A percentile compares a stretch with the other conserved stretches of the same genome.
Evolutionary conservation across 2,888 invertebrate genomes (phyloP).

Genomic region (Coremacera marginata): DNA sequence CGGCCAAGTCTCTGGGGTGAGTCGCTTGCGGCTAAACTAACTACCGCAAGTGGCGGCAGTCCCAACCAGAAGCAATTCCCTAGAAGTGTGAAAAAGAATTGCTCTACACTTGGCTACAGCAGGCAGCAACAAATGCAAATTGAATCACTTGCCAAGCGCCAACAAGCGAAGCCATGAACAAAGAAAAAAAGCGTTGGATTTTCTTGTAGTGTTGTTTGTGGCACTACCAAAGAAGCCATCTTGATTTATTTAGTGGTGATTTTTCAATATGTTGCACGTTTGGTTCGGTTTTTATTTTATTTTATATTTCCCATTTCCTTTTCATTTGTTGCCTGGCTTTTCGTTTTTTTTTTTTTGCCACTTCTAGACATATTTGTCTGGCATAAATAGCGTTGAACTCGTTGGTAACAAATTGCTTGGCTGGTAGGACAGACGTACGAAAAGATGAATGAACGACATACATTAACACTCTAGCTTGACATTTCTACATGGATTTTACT

Average conservation of each 20-base stretch:
- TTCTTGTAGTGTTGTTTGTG: background rate
- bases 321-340: background rate
- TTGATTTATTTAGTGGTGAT: slow-evolving; percentile 43
- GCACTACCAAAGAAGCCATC: slow-evolving; percentile 17
- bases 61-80: no score
- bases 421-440: no score
- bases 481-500: no score
- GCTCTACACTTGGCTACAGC: background rate
- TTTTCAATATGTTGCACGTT: slow-evolving; percentile 27
- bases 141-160: slow-evolving; percentile 28
- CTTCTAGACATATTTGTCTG: background rate
- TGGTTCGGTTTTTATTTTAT: background rate
- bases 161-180: background rate
- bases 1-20: background rate
- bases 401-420: no score
- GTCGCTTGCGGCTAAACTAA: no score
- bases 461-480: no score
- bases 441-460: no score
- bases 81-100: background rate
- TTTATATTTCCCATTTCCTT: background rate
- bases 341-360: background rate
- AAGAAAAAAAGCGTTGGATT: background rate
- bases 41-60: background rate
- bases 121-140: slow-evolving; percentile 33
- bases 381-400: background rate